Base-by-base conservation (phyloP, 2,888 invertebrate species). In the Gryllus longicercus region DNA sequence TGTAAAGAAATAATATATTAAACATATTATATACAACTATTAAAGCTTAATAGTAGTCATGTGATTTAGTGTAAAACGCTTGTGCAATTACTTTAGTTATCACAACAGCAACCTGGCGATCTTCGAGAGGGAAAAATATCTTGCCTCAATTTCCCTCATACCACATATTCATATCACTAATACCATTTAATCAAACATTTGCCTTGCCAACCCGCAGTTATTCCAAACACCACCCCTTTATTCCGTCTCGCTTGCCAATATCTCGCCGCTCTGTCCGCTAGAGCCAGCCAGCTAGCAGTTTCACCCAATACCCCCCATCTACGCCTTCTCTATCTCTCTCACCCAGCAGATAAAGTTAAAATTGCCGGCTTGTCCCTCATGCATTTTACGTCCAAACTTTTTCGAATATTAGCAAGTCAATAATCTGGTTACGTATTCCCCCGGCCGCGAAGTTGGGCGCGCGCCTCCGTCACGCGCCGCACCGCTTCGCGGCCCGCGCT, bases 351-450 rank as follows among this genome's bases (percentile, higher is more conserved):
- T 63, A 63, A 63, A 63, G 63, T 63, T 63, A 63, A 63, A 63
- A 63, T 63, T 63, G 63, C 63, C 63, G 63, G 63, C 63, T 63
- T 63, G 63, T 63, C 63, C 63, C 63, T 63, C 16, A 63, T 63
- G 63, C 63, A 63, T 63, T 63, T 63, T 63, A 63, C 63, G 63
- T 63, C 16, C 63, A 63, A 63, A 63, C 63, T 63, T 63, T 63
- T 63, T 63, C 63, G 63, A 63, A 63, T 63, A 63, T 63, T 63
- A 63, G 63, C 63, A 63, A 63, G 63, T 63, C 63, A 63, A 63
- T 63, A 63, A 63, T 63, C 63, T 63, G 63, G 63, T 63, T 63
- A 63, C 63, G 63, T 63, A 63, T 63, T 63, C 63, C 63, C 63
- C n/a, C 63, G 63, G 16, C 16, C 63, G n/a, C 1, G 63, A 63